Base-by-base conservation (phyloP, 2,113 vertebrate species). In the Hypomesus transpacificus region DNA sequence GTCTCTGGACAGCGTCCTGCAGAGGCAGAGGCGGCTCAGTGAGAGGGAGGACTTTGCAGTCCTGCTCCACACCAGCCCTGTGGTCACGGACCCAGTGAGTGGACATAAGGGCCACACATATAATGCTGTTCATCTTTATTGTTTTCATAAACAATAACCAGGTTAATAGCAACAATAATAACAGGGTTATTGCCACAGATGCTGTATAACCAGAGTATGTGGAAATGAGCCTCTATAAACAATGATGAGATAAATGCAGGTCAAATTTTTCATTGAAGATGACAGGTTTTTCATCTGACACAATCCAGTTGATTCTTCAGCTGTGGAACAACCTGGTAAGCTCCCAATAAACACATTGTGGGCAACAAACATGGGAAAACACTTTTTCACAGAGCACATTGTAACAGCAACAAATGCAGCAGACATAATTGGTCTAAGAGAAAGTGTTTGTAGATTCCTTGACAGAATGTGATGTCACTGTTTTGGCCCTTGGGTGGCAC, bases 21-120 rank as follows among this genome's bases (percentile, higher is more conserved):
- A 90, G 75, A 84, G 53, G 61, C 75, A 73, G 0, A 60, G 71
- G 20, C 89, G 82, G 74, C 92, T 92, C 0, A 81, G 71, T 0
- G 63, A 74, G 14, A 79, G 65, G 0, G 82, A 89, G 14, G 93
- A 95, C 80, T 97, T 97, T 4, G 72, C 90, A 0, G 89, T 88
- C 2, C 83, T 92, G 4, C 72, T 92, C 22, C 95, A 97, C 68
- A 88, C 95, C 14, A 56, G 39, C 17, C 91, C 91, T 7, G 46
- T 86, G 2, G 67, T 89, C 74, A 20, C 67, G 2, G 75, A 85
- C 3, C 57, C 70, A 20, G 13, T 31, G 67, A 69, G 5, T 46
- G 39, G 9, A 46, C 39, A 46, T 9, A 46, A 13, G 2, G 39
- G 9, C 7, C 39, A 11, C 39, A 46, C 39, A 46, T 13, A 46